Conservation (phyloP, 2,797 vertebrate genomes). For the Nyctibius grandis region DNA sequence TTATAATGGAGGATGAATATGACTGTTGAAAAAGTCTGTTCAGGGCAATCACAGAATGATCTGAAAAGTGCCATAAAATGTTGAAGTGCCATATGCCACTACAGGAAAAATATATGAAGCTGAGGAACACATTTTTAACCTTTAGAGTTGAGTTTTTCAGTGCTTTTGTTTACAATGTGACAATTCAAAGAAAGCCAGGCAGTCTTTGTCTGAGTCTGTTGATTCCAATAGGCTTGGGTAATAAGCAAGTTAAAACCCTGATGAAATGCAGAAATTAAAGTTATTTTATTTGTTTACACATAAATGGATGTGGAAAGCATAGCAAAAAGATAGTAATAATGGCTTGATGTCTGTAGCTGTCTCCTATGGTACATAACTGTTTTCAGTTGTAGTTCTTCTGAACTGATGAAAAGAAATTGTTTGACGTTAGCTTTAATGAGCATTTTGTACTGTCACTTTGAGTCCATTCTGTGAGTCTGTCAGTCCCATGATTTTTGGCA, state of each 20-base stretch:
- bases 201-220: not conserved
- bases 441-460: not conserved
- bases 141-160: not conserved
- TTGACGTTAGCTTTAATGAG: not conserved
- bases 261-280: constrained; percentile 13
- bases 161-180: constrained; percentile 3
- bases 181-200: constrained; percentile 6
- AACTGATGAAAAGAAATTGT: not conserved
- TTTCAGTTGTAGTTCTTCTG: not conserved
- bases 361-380: not conserved
- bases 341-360: not conserved
- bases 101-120: not conserved
- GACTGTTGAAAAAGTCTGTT: not conserved
- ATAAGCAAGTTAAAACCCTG: constrained; percentile 13
- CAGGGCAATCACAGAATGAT: not conserved
- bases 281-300: constrained; percentile 5
- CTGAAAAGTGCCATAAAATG: not conserved
- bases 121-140: not conserved
- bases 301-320: not conserved
- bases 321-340: not conserved
- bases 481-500: not conserved
- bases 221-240: not conserved
- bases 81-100: not conserved
- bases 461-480: not conserved
- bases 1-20: not conserved